phyloP scores from a whole-genome alignment of 2,888 invertebrate species.

The Carpatolechia fugitivella region DNA sequence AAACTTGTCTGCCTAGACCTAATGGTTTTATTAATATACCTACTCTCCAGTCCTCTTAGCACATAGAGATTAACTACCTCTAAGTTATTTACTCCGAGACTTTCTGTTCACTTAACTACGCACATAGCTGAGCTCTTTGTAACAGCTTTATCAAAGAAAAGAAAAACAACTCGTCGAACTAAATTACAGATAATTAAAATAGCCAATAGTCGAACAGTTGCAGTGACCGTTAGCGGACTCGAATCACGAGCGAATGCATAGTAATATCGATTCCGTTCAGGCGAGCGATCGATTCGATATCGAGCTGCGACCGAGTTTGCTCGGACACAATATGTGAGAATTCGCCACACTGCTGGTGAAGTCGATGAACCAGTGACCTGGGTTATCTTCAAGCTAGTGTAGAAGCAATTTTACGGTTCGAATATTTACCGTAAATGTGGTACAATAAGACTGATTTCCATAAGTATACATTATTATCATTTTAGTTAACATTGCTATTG shows the following conservation, averaged over 20 bases:
- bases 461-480: no score
- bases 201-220: not conserved
- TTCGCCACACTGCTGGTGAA: not conserved
- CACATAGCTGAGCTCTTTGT: not conserved
- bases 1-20: constrained; percentile 4
- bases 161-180: not conserved
- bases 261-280: not conserved
- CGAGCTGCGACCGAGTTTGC: not conserved
- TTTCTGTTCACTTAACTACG: not conserved
- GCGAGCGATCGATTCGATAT: not conserved
- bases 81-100: not conserved
- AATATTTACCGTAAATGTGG: not conserved
- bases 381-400: not conserved
- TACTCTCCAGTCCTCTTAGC: not conserved
- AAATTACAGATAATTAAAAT: constrained; percentile 3
- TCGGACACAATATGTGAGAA: not conserved
- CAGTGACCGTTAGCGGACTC: not conserved
- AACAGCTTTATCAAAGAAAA: not conserved
- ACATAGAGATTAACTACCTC: not conserved
- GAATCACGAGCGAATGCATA: not conserved
- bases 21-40: not conserved
- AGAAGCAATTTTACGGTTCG: not conserved
- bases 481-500: no score
- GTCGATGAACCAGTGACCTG: not conserved
- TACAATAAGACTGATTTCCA: not conserved